Evolutionary conservation across 2,113 vertebrate species (phyloP), one percentile per base, ranked within the genome.

Genomic region (Oreocharis arfaki): DNA sequence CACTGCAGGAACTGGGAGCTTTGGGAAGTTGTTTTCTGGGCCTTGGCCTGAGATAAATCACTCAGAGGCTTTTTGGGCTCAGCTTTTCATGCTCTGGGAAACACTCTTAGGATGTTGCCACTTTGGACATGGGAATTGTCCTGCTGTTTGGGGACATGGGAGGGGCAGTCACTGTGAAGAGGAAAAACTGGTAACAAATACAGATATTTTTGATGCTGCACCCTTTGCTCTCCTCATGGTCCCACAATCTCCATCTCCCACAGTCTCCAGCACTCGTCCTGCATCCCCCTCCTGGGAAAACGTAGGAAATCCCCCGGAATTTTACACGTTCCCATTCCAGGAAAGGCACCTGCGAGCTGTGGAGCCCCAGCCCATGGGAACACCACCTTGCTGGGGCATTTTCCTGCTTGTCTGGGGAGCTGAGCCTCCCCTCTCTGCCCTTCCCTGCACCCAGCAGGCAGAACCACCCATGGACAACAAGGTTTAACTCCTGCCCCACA

Each of bases 391-490:
- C 65, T 27, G 24, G 0, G 1, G 19, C 9, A n/a, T 46, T 85
- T 75, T 33, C 42, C 32, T 13, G 11, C 33, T n/a, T 13, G 6
- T 59, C n/a, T 39, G 41, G 56, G 56, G 77, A 57, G 4, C 10
- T 1, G 8, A 85, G 65, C 79, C 60, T 78, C 30, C 55, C 59
- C 55, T 42, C 55, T 42, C 59, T 2, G 3, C 32, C n/a, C 7
- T 8, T 27, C 57, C 42, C 52, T 7, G 3, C n/a, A 19, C 5
- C 46, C 74, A n/a, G 27, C 65, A 85, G 33, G 27, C 7, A 61
- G 37, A 90, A 52, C 20, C 3, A 5, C 2, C 39, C 13, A 0
- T 0, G 4, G 28, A 71, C 11, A 24, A 17, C 10, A 10, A 3
- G 0, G 7, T 83, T 77, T 42, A 50, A 13, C 50, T n/a, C 41